Base-by-base conservation (phyloP, 64 coral and sea anemone species). In the Anthopleura sola region DNA sequence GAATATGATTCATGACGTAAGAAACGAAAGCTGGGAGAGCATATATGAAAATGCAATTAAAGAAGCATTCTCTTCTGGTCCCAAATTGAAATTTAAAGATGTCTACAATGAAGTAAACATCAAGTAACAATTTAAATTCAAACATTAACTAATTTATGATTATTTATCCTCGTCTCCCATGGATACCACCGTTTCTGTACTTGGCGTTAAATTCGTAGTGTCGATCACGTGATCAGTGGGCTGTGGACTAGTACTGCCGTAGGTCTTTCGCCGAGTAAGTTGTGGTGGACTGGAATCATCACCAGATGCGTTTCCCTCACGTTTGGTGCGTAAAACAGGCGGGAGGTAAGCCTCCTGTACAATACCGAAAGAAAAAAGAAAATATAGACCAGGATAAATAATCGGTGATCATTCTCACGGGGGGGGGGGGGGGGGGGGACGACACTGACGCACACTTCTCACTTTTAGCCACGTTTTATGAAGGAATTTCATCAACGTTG, bases 341-440 rank as follows among this genome's bases (percentile, higher is more conserved):
- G 97, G 92, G 23, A 99, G 88, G 44, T 95, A 99, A 2, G 97
- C 97, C 46, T 99, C 97, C 97, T 99, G 82, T 11, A 90, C 75
- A 36, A 49, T 1, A 7, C 4, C 18, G 17, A 53, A 50, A 80
- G 24, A 9, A 21, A 53, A 15, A 2, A n/a, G n/a, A n/a, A n/a
- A n/a, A n/a, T n/a, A n/a, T n/a, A n/a, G 40, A 44, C 40, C 40
- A 44, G 40, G 40, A n/a, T 44, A 44, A 44, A 44, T 44, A 8
- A 44, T 1, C 40, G 4, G 40, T 44, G 9, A 44, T 44, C 2
- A 44, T 44, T 6, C 2, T 8, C 4, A 44, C 40, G 9, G 9
- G 40, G 0, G 40, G 40, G 40, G 40, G 9, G 40, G 40, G 40
- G 40, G 40, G 4, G 40, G 2, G 40, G 40, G 40, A 44, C 40